Conservation (phyloP, 2,888 invertebrate species). For the Tetanocera ferruginea region DNA sequence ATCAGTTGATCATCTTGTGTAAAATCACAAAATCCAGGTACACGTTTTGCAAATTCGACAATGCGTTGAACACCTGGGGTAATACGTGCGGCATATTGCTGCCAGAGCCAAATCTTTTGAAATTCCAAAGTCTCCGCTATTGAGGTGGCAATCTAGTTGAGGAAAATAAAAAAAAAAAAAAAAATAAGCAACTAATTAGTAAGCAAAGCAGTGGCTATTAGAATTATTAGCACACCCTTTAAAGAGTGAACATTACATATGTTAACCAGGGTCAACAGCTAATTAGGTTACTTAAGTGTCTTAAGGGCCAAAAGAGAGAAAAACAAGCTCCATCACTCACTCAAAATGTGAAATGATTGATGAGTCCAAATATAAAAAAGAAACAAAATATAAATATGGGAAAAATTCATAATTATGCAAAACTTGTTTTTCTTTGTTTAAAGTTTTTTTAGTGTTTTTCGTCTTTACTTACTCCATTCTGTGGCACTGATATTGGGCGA, state of each 20-base stretch:
- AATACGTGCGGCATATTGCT: conserved; percentile 86
- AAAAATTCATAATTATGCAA: too few relatives aligned
- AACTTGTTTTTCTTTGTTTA: too few relatives aligned
- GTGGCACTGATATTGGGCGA: conserved; percentile 78
- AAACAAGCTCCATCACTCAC: neutral
- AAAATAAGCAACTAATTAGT: neutral
- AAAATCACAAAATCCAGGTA: conserved; percentile 92
- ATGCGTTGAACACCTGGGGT: conserved; percentile 93
- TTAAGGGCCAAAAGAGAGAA: too few relatives aligned
- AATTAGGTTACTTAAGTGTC: too few relatives aligned
- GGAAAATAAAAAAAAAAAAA: neutral
- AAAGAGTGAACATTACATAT: neutral
- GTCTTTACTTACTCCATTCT: conserved; percentile 64
- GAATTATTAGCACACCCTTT: neutral
- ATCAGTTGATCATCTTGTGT: conserved; percentile 97
- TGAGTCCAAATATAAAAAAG: too few relatives aligned
- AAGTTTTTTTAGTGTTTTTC: neutral
- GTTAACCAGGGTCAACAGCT: too few relatives aligned
- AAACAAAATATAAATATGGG: too few relatives aligned
- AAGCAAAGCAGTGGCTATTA: neutral
- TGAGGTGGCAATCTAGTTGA: conserved; percentile 72
- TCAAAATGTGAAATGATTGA: neutral
- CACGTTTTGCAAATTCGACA: conserved; percentile 95
- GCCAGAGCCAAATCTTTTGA: conserved; percentile 88
- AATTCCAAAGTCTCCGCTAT: conserved; percentile 79